Percentiles rank a stretch among this genome's conserved stretches.
Conservation (phyloP, 2,113 vertebrate species). For the Pelvicachromis taeniatus region DNA sequence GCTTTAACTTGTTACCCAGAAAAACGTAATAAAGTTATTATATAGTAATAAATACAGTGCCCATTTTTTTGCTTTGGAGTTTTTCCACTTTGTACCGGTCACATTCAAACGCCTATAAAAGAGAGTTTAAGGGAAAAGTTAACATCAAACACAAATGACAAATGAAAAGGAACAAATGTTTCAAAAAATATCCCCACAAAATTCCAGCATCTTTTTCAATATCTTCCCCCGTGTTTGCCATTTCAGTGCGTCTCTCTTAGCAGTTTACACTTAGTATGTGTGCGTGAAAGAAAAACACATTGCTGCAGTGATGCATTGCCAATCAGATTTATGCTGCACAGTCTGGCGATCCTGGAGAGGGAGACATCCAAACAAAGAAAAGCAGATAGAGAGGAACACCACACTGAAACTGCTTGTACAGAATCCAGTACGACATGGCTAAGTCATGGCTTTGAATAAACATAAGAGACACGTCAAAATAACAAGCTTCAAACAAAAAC, state of each 20-base stretch:
- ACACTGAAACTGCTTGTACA: slow-evolving; percentile 8
- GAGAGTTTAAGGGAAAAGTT: background rate
- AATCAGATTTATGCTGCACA: slow-evolving; percentile 59
- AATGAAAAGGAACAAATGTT: background rate
- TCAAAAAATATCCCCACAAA: background rate
- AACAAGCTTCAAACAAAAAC: slow-evolving; percentile 19
- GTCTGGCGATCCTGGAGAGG: slow-evolving; percentile 39
- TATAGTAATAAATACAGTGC: no score
- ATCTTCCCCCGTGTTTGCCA: slow-evolving; percentile 1
- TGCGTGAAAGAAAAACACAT: slow-evolving; percentile 42
- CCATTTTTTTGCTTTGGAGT: background rate
- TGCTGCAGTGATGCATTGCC: slow-evolving; percentile 47
- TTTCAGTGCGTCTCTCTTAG: slow-evolving; percentile 27
- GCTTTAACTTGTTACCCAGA: no score
- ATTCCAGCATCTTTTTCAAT: slow-evolving; percentile 1
- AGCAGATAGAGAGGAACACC: slow-evolving; percentile 1
- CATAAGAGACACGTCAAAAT: slow-evolving; percentile 16
- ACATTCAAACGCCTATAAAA: background rate
- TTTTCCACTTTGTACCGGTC: background rate
- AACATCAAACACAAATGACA: background rate
- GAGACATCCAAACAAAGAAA: slow-evolving; percentile 32
- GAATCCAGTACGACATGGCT: slow-evolving; percentile 24
- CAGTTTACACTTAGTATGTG: slow-evolving; percentile 33
- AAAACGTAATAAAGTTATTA: no score
- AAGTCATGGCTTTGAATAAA: slow-evolving; percentile 19